Percentiles rank a stretch among this genome's conserved stretches.
Evolutionary conservation across 1,140 invertebrate genomes (phyloP).

Genomic region (Neocloeon triangulifer): DNA sequence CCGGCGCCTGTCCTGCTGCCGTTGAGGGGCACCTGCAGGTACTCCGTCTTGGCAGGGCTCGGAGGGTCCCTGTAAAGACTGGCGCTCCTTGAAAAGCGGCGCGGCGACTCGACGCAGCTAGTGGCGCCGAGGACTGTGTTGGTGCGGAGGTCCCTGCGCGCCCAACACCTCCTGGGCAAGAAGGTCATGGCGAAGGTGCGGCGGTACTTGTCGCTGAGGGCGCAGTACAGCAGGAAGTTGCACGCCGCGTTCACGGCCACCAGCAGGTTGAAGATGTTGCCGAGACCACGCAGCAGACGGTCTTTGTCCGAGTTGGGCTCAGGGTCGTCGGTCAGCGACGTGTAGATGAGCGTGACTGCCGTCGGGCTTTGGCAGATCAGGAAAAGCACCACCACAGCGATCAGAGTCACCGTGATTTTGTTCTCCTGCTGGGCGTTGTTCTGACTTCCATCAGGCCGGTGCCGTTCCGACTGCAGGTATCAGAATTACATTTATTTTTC

Average conservation of each 20-base stretch:
- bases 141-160: too few relatives aligned
- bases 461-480: too few relatives aligned
- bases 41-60: too few relatives aligned
- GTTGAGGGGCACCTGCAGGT: too few relatives aligned
- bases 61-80: too few relatives aligned
- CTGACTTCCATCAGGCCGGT: slow-evolving; percentile 9
- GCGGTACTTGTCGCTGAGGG: slow-evolving; percentile 50
- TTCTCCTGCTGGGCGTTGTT: slow-evolving; percentile 29
- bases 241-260: slow-evolving; percentile 42
- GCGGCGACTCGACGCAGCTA: too few relatives aligned
- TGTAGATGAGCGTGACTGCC: slow-evolving; percentile 28
- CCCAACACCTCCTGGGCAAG: slow-evolving; percentile 26
- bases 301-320: slow-evolving; percentile 18
- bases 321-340: slow-evolving; percentile 10
- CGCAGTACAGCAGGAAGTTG: slow-evolving; percentile 58
- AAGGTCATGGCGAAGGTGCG: slow-evolving; percentile 42
- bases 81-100: too few relatives aligned
- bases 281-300: slow-evolving; percentile 24
- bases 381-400: slow-evolving; percentile 50
- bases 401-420: slow-evolving; percentile 50
- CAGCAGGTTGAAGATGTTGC: slow-evolving; percentile 51
- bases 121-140: too few relatives aligned
- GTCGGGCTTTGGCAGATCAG: slow-evolving; percentile 47
- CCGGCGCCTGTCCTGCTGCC: too few relatives aligned
- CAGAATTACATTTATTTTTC: background rate